Conservation (phyloP, 2,888 invertebrate genomes). For the Agriopis aurantiaria region DNA sequence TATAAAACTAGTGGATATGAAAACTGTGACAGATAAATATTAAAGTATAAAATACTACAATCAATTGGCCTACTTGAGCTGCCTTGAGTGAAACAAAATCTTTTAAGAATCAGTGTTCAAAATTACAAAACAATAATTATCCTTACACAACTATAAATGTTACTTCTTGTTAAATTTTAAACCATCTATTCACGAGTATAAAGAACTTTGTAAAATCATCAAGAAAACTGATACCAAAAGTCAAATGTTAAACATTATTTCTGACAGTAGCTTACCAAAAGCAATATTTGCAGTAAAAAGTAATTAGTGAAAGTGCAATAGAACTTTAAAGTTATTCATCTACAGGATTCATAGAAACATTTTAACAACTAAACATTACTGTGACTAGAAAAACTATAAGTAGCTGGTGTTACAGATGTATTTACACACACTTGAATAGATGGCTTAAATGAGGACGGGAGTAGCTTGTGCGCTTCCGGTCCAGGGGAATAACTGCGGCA, state of each 20-base stretch:
- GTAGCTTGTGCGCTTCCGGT: constrained; percentile 82
- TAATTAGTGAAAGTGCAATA: constrained; percentile 77
- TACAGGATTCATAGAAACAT: constrained; percentile 56
- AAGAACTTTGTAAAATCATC: background rate
- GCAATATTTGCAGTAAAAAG: constrained; percentile 37
- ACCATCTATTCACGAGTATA: constrained; percentile 33
- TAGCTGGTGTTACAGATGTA: constrained; percentile 83
- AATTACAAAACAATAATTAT: constrained; percentile 6
- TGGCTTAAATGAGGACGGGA: constrained; percentile 83
- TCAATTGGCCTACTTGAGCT: background rate
- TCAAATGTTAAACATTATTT: background rate
- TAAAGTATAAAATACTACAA: background rate
- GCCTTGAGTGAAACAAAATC: background rate
- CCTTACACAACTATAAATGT: constrained; percentile 1
- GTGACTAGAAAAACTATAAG: constrained; percentile 86
- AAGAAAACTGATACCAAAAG: background rate
- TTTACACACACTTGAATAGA: constrained; percentile 85
- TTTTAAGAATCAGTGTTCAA: background rate
- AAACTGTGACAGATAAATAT: background rate
- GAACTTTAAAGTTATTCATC: constrained; percentile 46
- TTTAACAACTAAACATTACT: constrained; percentile 75
- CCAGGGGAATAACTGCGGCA: constrained; percentile 81
- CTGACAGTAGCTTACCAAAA: constrained; percentile 1
- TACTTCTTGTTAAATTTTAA: background rate
- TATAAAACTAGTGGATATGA: background rate